Evolutionary conservation across 2,888 invertebrate species (phyloP), one percentile per base, ranked within the genome.

Genomic region (Epirrhoe alternata): DNA sequence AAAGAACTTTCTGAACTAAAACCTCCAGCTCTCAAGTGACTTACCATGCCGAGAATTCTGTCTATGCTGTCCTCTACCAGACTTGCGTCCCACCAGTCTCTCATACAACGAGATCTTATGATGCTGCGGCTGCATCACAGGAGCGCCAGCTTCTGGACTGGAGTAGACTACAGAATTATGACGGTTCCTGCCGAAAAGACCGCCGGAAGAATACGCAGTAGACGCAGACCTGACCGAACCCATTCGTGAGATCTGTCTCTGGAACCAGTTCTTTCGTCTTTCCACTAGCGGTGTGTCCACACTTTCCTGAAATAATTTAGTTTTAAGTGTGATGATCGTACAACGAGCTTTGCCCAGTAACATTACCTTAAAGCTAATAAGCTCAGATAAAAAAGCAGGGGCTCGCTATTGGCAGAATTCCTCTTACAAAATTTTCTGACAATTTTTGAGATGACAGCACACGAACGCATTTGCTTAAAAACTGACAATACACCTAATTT

Each of bases 271-370:
- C 86, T 97, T 97, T 45, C 97, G 94, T 61, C 97, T 91, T 84
- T 97, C 97, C 16, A 97, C 97, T 80, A 97, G 94, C 7, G 97
- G 97, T 0, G 97, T 97, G 79, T 97, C 97, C 0, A 98, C 97
- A 82, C 97, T 97, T 90, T 97, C 97, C 97, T 97, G 85, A 10
- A 38, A 38, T 31, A 92, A 85, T 38, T 5, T 14, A 33, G 8
- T 56, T 1, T 30, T 55, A 6, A 10, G 0, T n/a, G n/a, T n/a
- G 14, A 10, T 45, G 1, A 45, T 14, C 4, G 42, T 10, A 14
- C 5, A 45, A 45, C 45, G 45, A 45, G 45, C 45, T 45, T 5
- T 35, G 35, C 24, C n/a, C 17, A 55, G 7, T 42, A 30, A 33
- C 42, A 16, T 16, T n/a, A n/a, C n/a, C n/a, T n/a, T n/a, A n/a